These are phyloP conservation scores for Cheilosia urbana DNA, from an alignment of 2,888 invertebrate species.

Conservation along the genomic window DNA sequence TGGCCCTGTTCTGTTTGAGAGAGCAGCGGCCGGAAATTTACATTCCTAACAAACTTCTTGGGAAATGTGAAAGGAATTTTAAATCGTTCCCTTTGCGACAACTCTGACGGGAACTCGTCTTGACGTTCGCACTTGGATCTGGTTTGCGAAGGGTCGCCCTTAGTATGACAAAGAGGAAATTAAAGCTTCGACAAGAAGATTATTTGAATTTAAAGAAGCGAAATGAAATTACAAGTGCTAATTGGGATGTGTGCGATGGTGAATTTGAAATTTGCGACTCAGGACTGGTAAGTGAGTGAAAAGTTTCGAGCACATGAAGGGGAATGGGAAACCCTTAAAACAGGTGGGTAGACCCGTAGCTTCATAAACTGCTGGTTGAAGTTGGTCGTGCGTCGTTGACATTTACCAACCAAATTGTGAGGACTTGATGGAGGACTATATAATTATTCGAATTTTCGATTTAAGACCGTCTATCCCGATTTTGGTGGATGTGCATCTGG, in stretches of 20 bases:
- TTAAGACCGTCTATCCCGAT: too few relatives aligned
- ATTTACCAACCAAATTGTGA: too few relatives aligned
- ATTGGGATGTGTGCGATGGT: conserved; percentile 45
- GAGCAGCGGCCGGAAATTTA: conserved; percentile 69
- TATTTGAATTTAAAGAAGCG: conserved; percentile 51
- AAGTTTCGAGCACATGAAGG: too few relatives aligned
- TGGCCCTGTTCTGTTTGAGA: conserved; percentile 20
- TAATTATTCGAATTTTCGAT: too few relatives aligned
- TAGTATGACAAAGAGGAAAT: conserved; percentile 29
- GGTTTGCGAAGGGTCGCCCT: not conserved
- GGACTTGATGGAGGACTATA: too few relatives aligned
- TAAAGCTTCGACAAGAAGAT: conserved; percentile 47
- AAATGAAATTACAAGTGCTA: conserved; percentile 56
- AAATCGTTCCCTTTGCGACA: conserved; percentile 31
- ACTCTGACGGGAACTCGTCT: not conserved
- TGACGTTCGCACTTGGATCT: not conserved
- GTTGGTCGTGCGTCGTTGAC: too few relatives aligned
- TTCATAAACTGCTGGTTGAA: too few relatives aligned
- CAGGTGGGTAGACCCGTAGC: too few relatives aligned
- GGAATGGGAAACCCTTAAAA: too few relatives aligned
- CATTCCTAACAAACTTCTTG: conserved; percentile 69
- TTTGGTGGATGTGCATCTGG: too few relatives aligned
- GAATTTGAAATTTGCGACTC: conserved; percentile 6
- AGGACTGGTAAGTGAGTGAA: too few relatives aligned
- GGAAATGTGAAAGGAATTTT: conserved; percentile 63